These are phyloP conservation scores for Gymnothorax reevesii DNA, from an alignment of 2,797 vertebrate genomes.

Conservation along the genomic window DNA sequence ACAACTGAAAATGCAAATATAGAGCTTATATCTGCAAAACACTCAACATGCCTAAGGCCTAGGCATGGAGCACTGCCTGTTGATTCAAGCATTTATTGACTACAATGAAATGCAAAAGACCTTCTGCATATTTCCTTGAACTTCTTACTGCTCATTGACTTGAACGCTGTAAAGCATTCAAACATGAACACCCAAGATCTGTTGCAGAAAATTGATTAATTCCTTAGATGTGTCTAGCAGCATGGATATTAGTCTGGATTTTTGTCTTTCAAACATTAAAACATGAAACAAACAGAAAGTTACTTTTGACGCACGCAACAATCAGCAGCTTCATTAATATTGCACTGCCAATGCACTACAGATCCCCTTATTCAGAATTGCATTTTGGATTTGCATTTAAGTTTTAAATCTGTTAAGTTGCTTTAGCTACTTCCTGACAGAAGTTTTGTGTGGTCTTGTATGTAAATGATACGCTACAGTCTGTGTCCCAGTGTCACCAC, in stretches of 20 bases:
- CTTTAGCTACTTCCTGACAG: not conserved
- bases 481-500: too few species aligned
- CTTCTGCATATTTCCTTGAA: not conserved
- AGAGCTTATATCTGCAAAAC: not conserved
- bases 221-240: not conserved
- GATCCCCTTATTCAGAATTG: not conserved
- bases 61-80: not conserved
- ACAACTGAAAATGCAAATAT: not conserved
- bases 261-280: not conserved
- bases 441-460: not conserved
- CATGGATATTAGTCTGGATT: not conserved
- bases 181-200: not conserved
- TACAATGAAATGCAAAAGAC: not conserved
- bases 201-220: not conserved
- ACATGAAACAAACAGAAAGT: not conserved
- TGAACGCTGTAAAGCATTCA: not conserved
- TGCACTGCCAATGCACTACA: not conserved
- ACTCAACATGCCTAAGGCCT: not conserved
- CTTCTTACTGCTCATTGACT: not conserved
- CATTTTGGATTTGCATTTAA: not conserved
- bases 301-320: not conserved
- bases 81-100: not conserved
- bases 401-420: not conserved
- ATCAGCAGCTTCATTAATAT: not conserved
- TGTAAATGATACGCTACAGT: not conserved